Evolutionary conservation across 2,888 invertebrate species (phyloP), one percentile per base, ranked within the genome.

Genomic region (Drosophila incognita): DNA sequence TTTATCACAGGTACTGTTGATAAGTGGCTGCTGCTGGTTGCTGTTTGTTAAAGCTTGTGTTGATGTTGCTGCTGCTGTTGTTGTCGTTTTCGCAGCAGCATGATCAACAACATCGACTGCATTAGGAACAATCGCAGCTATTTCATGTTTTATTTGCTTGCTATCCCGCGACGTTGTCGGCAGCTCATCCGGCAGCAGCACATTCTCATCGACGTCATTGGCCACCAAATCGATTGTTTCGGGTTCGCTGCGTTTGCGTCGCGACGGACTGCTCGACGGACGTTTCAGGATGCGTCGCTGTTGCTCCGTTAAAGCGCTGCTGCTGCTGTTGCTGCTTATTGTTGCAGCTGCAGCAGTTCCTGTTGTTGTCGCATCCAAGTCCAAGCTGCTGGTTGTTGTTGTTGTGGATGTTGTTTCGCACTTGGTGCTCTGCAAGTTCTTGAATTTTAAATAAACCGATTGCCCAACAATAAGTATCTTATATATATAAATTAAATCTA

Each of bases 1-100:
- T 88, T 85, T 92, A 92, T 90, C 91, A 92, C 92, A 92, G 92
- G 92, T 92, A 92, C 92, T 92, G 81, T 92, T 92, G 83, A 91
- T 90, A 86, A 87, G 65, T 78, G 79, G 81, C 83, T 84, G 85
- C 66, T 46, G 46, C 46, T 46, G 46, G 15, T 2, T 46, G 70
- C 76, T 82, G 59, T 74, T 68, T 73, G 64, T 74, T 73, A 67
- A 63, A 57, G 76, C 46, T 62, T 40, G 40, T 51, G 35, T 36
- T 71, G 64, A 21, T 52, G 46, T 29, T 33, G 64, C 15, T 35
- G 46, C 35, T 42, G 15, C 35, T 42, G 15, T 15, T 46, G 69
- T 76, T 81, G 56, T 73, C 66, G 65, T 68, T 68, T 61, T 64
- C 74, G 69, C 62, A 56, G 66, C 67, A 56, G 57, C 62, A 59